A percentile compares a stretch with the other conserved stretches of the same genome.
phyloP scores from a whole-genome alignment of 1,140 invertebrate species.

The Liolophura sinensis region DNA sequence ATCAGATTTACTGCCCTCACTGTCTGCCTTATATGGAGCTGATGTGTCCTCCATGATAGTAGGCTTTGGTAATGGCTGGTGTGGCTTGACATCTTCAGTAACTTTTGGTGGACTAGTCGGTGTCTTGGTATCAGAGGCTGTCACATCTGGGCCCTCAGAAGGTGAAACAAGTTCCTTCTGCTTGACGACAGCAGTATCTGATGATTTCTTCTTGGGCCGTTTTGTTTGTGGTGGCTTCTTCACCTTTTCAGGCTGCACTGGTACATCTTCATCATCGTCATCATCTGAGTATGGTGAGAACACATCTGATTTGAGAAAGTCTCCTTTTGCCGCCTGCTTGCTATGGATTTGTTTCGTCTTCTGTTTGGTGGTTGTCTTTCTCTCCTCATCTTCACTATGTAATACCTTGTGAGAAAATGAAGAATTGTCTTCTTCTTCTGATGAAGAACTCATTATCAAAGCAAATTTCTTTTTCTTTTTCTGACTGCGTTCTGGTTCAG shows the following conservation, averaged over 20 bases:
- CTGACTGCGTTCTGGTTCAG: slow-evolving; percentile 23
- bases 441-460: slow-evolving; percentile 26
- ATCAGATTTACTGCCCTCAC: neutral
- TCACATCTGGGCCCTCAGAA: too few species aligned
- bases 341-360: slow-evolving; percentile 1
- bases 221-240: slow-evolving; percentile 17
- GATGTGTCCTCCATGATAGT: neutral
- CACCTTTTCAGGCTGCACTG: slow-evolving; percentile 7
- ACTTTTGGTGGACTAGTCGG: too few species aligned
- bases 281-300: slow-evolving; percentile 5
- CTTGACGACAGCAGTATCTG: neutral
- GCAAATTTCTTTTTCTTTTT: slow-evolving; percentile 37
- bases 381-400: slow-evolving; percentile 20
- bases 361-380: slow-evolving; percentile 10
- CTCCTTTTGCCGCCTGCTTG: neutral
- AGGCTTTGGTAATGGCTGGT: neutral
- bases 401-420: neutral
- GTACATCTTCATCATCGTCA: slow-evolving; percentile 13
- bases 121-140: too few species aligned
- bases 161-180: too few species aligned
- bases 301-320: slow-evolving; percentile 1
- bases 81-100: too few species aligned
- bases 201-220: neutral
- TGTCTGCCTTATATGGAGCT: neutral
- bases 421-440: neutral